These are phyloP conservation scores for Mythimna vitellina DNA, from an alignment of 2,888 invertebrate genomes.

Conservation along the genomic window DNA sequence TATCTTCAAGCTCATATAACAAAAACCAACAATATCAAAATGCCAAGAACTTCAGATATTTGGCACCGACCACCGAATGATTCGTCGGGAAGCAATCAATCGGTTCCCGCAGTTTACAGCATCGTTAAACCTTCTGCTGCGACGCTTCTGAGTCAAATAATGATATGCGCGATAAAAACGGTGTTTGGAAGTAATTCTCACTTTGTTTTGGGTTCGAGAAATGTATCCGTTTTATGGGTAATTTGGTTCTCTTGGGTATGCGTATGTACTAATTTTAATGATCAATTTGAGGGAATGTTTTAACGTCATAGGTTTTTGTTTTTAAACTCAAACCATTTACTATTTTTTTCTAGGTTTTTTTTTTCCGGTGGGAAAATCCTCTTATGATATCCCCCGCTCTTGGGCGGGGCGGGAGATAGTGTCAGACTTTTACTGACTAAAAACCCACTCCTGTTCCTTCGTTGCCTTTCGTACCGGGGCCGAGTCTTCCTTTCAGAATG, in stretches of 20 bases:
- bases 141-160: slow-evolving; percentile 34
- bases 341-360: too few relatives aligned
- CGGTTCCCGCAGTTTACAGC: slow-evolving; percentile 33
- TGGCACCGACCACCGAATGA: slow-evolving; percentile 14
- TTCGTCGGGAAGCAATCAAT: slow-evolving; percentile 44
- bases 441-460: too few relatives aligned
- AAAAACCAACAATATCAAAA: neutral
- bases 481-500: too few relatives aligned
- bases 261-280: neutral
- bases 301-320: neutral
- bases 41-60: slow-evolving; percentile 2
- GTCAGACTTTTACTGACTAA: too few relatives aligned
- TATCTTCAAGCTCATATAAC: too few relatives aligned
- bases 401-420: too few relatives aligned
- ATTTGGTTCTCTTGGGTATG: slow-evolving; percentile 3
- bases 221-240: slow-evolving; percentile 25
- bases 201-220: slow-evolving; percentile 26
- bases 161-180: slow-evolving; percentile 39
- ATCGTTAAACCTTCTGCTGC: slow-evolving; percentile 43
- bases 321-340: too few relatives aligned
- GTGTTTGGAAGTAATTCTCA: slow-evolving; percentile 43
- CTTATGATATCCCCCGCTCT: too few relatives aligned
- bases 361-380: too few relatives aligned
- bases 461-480: too few relatives aligned
- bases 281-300: neutral